Base-by-base conservation (phyloP, 2,797 vertebrate genomes). In the Dromococcyx pavoninus region DNA sequence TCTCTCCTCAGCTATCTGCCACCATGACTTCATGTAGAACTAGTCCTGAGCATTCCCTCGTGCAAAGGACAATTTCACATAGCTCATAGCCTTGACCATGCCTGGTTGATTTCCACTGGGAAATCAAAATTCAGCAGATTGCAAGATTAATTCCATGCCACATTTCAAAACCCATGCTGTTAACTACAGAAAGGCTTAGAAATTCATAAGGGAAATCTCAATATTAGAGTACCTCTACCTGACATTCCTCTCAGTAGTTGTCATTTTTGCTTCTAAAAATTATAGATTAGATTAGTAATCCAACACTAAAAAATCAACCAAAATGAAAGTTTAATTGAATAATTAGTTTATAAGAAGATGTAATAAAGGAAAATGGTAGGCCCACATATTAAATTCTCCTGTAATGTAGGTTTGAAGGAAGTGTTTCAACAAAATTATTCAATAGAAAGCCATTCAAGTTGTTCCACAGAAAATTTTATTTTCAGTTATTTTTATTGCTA, bases 51-150 rank as follows among this genome's bases (percentile, higher is more conserved):
- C 69, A 57, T 33, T 92, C 87, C 58, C 93, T 54, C 60, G 75
- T 77, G 94, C 54, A 80, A 86, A 80, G 50, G 54, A 67, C 78
- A 86, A 72, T 93, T 89, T 86, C 60, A 64, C 53, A 89, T 16
- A 80, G 81, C 65, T 95, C 48, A 3, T 30, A 82, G 76, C 75
- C 65, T 87, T 92, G 57, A 10, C 82, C 76, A 44, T 77, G 93
- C 69, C 76, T 30, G 21, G 25, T 5, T 94, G 89, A 95, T 97
- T 97, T 96, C 96, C 94, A 95, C 32, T 56, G 92, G 95, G 95
- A 94, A 96, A 97, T 95, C 78, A 95, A 89, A 94, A 94, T 58
- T 74, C 89, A 46, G 53, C 69, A 74, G 64, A 74, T 57, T 71
- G 84, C 69, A 77, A 83, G 82, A 85, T 90, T 93, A 95, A 94